Evolutionary conservation across 2,113 vertebrate genomes (phyloP).

Genomic region (Prolemur simus): DNA sequence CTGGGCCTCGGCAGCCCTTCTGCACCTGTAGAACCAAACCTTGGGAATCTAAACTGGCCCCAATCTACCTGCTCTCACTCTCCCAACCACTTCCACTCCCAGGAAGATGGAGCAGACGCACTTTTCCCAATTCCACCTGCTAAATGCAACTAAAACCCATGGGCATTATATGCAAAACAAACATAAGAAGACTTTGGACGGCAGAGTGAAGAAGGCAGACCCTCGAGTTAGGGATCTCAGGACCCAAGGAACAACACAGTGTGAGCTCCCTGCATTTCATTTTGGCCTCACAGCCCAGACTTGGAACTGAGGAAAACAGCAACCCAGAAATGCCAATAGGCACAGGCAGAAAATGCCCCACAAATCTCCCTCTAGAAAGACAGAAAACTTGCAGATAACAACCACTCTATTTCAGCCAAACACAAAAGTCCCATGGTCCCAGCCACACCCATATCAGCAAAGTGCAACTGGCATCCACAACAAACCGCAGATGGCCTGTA

Average conservation of each 20-base stretch:
- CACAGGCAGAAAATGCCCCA: not conserved
- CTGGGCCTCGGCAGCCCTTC: not conserved
- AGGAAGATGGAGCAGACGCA: not conserved
- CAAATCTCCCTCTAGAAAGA: not conserved
- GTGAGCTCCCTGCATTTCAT: not conserved
- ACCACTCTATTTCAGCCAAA: not conserved
- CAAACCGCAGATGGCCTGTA: not conserved
- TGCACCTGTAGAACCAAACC: not conserved
- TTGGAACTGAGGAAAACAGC: not conserved
- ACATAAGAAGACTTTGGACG: not conserved
- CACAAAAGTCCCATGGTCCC: not conserved
- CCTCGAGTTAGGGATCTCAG: not conserved
- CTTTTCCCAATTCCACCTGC: not conserved
- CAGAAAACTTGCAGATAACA: not conserved
- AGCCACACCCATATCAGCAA: not conserved
- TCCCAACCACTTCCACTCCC: not conserved
- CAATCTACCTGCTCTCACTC: not conserved
- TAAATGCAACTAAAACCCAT: not conserved
- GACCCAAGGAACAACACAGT: not conserved
- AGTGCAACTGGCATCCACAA: not conserved
- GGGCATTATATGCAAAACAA: not conserved
- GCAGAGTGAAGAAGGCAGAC: not conserved
- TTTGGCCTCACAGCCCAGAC: not conserved
- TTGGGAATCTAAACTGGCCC: not conserved
- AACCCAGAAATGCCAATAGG: not conserved